Percentiles rank a stretch among this genome's conserved stretches.
These are phyloP conservation scores for Drosophila seguyi DNA, from an alignment of 1,140 invertebrate genomes.

Conservation along the genomic window DNA sequence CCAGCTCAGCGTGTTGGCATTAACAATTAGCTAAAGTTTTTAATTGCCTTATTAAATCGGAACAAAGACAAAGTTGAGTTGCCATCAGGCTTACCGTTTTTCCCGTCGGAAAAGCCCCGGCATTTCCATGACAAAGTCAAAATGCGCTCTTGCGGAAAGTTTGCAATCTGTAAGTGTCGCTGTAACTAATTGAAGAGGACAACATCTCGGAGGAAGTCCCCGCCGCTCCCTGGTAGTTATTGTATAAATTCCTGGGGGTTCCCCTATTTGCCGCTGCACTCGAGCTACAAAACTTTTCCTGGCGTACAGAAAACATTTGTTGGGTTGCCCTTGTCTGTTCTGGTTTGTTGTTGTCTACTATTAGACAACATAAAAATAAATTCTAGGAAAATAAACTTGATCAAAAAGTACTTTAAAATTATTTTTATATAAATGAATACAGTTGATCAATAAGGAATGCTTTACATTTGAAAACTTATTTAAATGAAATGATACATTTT, in stretches of 20 bases:
- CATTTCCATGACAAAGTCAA: slow-evolving; percentile 29
- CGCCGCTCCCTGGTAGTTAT: not conserved
- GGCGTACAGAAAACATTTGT: slow-evolving; percentile 47
- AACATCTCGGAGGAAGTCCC: not conserved
- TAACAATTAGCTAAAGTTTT: slow-evolving; percentile 77
- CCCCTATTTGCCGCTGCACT: slow-evolving; percentile 25
- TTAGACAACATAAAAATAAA: not conserved
- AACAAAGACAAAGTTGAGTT: slow-evolving; percentile 49
- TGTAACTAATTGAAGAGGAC: slow-evolving; percentile 64
- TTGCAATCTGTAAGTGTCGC: slow-evolving; percentile 73
- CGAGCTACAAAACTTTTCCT: slow-evolving; percentile 51
- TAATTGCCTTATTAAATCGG: slow-evolving; percentile 77
- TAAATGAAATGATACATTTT: too few relatives aligned
- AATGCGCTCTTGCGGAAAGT: slow-evolving; percentile 58
- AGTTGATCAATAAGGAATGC: too few relatives aligned
- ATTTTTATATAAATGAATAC: not conserved
- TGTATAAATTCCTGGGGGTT: slow-evolving; percentile 17
- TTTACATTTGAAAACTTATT: too few relatives aligned
- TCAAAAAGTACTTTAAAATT: not conserved
- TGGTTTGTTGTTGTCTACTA: slow-evolving; percentile 38
- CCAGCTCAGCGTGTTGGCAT: slow-evolving; percentile 31
- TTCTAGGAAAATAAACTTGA: too few relatives aligned
- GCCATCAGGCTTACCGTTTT: slow-evolving; percentile 5
- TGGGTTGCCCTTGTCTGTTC: slow-evolving; percentile 45
- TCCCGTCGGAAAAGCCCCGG: not conserved